phyloP scores from a whole-genome alignment of 2,113 vertebrate species.

The Centropus bengalensis region DNA sequence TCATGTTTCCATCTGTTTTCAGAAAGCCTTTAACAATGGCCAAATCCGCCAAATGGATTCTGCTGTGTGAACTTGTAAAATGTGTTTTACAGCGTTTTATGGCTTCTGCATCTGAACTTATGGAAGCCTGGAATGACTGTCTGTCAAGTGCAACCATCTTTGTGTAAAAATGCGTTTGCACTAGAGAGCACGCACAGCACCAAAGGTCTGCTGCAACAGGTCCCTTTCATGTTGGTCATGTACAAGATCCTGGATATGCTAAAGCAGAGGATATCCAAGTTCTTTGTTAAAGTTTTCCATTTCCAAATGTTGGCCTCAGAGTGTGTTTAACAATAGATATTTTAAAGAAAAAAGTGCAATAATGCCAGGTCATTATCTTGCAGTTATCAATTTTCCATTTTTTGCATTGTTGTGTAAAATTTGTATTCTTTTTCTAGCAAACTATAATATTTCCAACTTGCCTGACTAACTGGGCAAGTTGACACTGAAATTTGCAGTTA shows the following conservation, averaged over 20 bases:
- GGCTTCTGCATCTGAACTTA: constrained; percentile 36
- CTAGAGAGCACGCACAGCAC: background rate
- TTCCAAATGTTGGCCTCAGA: background rate
- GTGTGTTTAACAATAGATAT: background rate
- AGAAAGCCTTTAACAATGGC: constrained; percentile 43
- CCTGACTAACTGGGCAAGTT: background rate
- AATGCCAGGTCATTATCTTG: background rate
- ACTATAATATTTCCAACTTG: background rate
- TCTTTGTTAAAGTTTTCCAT: background rate
- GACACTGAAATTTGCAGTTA: background rate
- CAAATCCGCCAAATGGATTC: constrained; percentile 11
- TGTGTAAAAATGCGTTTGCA: background rate
- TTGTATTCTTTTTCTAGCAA: background rate
- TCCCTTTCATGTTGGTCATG: background rate
- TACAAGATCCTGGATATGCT: background rate
- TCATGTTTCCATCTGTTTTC: constrained; percentile 61
- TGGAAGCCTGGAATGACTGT: background rate
- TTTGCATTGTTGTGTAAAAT: background rate
- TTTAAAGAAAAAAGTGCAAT: background rate
- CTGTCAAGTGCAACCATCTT: background rate
- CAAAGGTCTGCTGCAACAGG: background rate
- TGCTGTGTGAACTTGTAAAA: constrained; percentile 21
- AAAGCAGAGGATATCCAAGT: background rate
- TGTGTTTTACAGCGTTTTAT: constrained; percentile 35
- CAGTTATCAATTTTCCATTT: background rate